Evolutionary conservation across 2,888 invertebrate species (phyloP).

Genomic region (Thymelicus acteon): DNA sequence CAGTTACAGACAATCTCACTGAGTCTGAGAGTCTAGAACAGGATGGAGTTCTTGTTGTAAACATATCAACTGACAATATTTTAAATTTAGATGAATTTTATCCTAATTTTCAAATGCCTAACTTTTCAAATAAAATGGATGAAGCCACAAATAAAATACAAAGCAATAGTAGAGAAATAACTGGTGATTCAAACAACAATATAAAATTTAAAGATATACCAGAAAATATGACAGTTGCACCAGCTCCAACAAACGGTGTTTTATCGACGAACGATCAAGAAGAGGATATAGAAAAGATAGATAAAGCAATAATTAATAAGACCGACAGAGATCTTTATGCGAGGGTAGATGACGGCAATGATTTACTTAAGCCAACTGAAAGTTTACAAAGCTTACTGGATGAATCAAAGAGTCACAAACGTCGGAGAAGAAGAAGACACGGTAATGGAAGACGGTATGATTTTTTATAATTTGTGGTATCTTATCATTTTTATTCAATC

Average conservation of each 20-base stretch:
- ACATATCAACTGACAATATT: constrained; percentile 76
- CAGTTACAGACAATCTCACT: constrained; percentile 69
- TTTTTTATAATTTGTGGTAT: constrained; percentile 34
- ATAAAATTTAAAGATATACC: constrained; percentile 73
- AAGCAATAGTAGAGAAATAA: constrained; percentile 82
- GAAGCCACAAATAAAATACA: constrained; percentile 83
- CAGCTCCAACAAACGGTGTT: constrained; percentile 78
- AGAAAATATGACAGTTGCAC: constrained; percentile 76
- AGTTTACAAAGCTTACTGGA: constrained; percentile 71
- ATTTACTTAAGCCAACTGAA: constrained; percentile 71
- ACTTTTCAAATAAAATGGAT: constrained; percentile 73
- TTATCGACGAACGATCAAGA: constrained; percentile 69
- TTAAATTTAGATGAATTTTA: constrained; percentile 77
- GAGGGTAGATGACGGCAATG: constrained; percentile 60
- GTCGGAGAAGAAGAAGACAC: constrained; percentile 69
- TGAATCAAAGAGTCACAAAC: constrained; percentile 56
- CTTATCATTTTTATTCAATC: neutral
- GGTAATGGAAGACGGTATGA: constrained; percentile 75
- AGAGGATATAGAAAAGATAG: constrained; percentile 54
- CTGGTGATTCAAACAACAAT: constrained; percentile 73
- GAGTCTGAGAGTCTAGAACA: constrained; percentile 80
- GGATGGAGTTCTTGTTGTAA: constrained; percentile 79
- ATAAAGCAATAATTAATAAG: constrained; percentile 58
- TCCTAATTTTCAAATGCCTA: constrained; percentile 69
- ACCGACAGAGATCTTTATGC: constrained; percentile 56